phyloP scores from a whole-genome alignment of 2,113 vertebrate genomes.

The Sander lucioperca region DNA sequence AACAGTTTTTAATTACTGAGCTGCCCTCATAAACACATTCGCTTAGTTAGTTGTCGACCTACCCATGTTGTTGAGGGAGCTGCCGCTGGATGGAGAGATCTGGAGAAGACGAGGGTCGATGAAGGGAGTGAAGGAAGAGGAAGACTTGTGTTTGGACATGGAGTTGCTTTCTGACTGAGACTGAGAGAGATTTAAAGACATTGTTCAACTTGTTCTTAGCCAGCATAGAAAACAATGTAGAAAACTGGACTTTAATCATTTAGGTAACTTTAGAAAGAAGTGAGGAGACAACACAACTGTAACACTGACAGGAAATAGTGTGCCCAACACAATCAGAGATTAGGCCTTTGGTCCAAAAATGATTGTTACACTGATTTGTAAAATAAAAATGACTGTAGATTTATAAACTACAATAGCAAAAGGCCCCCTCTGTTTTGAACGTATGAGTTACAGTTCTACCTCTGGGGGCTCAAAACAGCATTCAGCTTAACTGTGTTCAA shows the following conservation, averaged over 20 bases:
- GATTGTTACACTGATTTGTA: not conserved
- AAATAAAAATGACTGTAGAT: constrained; percentile 16
- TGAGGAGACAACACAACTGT: no score
- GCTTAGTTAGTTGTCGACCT: constrained; percentile 45
- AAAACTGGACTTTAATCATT: not conserved
- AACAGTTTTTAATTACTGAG: not conserved
- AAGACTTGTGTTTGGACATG: constrained; percentile 99
- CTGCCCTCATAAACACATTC: not conserved
- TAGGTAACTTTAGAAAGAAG: not conserved
- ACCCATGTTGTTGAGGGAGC: constrained; percentile 97
- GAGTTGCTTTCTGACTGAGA: constrained; percentile 98
- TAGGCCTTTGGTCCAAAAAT: not conserved
- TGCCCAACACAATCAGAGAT: not conserved
- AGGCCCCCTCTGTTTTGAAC: not conserved
- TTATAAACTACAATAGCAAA: not conserved
- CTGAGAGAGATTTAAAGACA: constrained; percentile 79
- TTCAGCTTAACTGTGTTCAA: constrained; percentile 4
- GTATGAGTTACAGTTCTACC: not conserved
- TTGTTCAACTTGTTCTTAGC: not conserved
- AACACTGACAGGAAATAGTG: not conserved
- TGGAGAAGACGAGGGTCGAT: constrained; percentile 98
- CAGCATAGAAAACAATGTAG: not conserved
- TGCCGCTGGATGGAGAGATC: constrained; percentile 97
- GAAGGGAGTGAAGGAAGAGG: constrained; percentile 99
- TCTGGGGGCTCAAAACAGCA: constrained; percentile 28